Percentiles rank a stretch among this genome's conserved stretches.
Conservation (phyloP, 2,113 vertebrate species). For the Vicugna pacos region DNA sequence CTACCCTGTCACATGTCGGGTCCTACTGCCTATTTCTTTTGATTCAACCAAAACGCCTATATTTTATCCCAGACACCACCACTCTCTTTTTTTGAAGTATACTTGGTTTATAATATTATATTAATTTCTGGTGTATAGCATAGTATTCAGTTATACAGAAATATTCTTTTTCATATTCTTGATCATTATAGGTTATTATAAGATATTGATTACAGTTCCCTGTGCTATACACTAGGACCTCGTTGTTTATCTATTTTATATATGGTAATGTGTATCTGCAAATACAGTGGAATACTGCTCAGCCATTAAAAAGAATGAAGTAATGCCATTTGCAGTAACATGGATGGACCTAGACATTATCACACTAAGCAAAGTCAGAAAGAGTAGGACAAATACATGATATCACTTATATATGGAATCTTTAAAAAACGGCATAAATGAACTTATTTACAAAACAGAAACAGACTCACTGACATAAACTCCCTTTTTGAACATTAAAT, state of each 20-base stretch:
- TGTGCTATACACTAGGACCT: background rate
- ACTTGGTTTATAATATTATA: background rate
- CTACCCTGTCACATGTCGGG: background rate
- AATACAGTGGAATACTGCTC: too few species aligned
- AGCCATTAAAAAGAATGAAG: too few species aligned
- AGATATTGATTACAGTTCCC: background rate
- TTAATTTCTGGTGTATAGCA: background rate
- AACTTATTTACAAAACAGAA: too few species aligned
- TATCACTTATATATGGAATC: too few species aligned
- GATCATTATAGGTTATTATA: background rate
- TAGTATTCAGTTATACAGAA: background rate
- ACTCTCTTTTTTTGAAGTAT: background rate
- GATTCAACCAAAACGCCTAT: background rate
- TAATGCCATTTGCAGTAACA: too few species aligned
- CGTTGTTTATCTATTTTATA: background rate
- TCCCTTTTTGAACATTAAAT: background rate
- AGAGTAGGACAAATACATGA: too few species aligned
- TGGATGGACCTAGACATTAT: too few species aligned
- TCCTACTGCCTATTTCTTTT: background rate
- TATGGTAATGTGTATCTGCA: background rate
- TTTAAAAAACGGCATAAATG: too few species aligned
- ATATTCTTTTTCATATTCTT: background rate
- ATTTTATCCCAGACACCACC: background rate
- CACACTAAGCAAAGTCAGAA: too few species aligned
- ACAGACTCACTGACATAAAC: background rate